Evolutionary conservation across 2,888 invertebrate genomes (phyloP), one percentile per base, ranked within the genome.

Genomic region (Apomyelois bistriatella): DNA sequence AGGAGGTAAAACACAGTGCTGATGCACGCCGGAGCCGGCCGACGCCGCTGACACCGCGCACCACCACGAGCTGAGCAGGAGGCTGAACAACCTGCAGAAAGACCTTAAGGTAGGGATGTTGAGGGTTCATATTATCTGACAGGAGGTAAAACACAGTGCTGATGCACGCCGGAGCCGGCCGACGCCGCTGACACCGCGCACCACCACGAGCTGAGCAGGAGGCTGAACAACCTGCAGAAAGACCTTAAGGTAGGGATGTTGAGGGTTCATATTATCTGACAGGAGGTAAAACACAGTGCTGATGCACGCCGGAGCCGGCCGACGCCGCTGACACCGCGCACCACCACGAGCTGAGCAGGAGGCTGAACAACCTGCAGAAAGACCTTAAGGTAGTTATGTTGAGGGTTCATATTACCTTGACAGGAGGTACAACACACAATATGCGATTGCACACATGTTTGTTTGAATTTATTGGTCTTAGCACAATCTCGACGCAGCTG

Each of bases 81-180:
- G 95, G 56, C 90, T 95, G 10, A 92, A 93, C 59, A 93, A 93
- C 67, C 80, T 96, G 63, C 95, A 95, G 79, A 92, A 92, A 64
- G 94, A 95, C 68, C 89, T 96, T 10, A 94, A 94, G 91, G 94
- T 94, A 57, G 5, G 6, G 41, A 28, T 3, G 4, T 28, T 28
- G 4, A 28, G 3, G 3, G 32, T 22, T 3, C 22, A 22, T 22
- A 22, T 22, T 3, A 22, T 22, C 5, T 22, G 22, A 22, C 75
- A 94, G 93, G 95, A 96, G 79, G 94, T 96, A 1, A 95, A 95
- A 66, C 95, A 95, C 95, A 0, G 94, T 96, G 6, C 91, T 95
- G 62, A 94, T 95, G 93, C 36, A 79, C 81, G 52, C 91, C 89
- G 36, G 62, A 93, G 51, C 88, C 91, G 0, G 89, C 90, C 17